These are phyloP conservation scores for Sebastes minor DNA, from an alignment of 2,797 vertebrate genomes.

Conservation along the genomic window DNA sequence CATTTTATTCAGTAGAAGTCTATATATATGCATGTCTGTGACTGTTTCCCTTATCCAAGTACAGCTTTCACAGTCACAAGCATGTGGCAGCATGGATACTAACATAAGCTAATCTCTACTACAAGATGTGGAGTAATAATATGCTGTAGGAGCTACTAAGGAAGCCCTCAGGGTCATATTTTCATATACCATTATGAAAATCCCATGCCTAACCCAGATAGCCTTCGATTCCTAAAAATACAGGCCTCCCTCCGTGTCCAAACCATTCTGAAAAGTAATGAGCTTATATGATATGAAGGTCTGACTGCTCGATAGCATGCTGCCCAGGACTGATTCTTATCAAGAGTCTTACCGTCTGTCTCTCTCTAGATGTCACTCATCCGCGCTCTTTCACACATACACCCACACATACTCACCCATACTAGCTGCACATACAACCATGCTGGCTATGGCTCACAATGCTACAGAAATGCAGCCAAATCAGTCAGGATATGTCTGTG, in stretches of 20 bases:
- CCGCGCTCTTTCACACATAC: background rate
- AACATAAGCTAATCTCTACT: conserved; percentile 18
- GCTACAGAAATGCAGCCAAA: background rate
- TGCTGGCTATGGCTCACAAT: background rate
- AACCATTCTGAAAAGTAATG: conserved; percentile 21
- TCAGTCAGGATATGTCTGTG: background rate
- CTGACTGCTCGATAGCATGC: background rate
- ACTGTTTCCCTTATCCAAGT: background rate
- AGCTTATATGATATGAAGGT: conserved; percentile 13
- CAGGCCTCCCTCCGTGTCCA: background rate
- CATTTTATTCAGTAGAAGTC: background rate
- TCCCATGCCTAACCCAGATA: conserved; percentile 14
- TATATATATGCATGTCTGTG: background rate
- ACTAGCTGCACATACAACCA: background rate
- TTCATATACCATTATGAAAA: conserved; percentile 31
- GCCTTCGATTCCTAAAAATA: background rate
- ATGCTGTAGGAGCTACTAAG: conserved; percentile 18
- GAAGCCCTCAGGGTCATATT: conserved; percentile 24
- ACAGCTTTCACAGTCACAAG: background rate
- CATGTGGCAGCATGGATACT: conserved; percentile 13
- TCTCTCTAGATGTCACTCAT: conserved; percentile 13
- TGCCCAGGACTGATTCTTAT: conserved; percentile 15
- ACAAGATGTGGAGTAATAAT: conserved; percentile 30
- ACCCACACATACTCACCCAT: background rate
- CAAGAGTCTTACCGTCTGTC: background rate